Evolutionary conservation across 2,888 invertebrate species (phyloP).

Genomic region (Aplocera efformata): DNA sequence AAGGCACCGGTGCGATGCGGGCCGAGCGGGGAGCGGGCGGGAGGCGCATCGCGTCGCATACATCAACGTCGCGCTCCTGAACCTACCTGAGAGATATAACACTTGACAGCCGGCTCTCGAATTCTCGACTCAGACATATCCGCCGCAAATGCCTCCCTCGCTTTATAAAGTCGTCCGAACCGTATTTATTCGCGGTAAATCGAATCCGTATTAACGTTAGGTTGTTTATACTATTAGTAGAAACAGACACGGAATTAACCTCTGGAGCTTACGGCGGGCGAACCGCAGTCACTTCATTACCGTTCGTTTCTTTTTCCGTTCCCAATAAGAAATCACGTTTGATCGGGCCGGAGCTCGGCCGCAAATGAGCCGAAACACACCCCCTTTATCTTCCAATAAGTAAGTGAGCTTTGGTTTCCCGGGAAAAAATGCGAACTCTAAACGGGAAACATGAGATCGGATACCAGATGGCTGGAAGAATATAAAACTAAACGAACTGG

Average conservation of each 20-base stretch:
- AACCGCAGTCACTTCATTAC: conserved; percentile 54
- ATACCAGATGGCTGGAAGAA: conserved; percentile 69
- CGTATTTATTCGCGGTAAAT: conserved; percentile 28
- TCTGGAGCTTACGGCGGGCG: conserved; percentile 41
- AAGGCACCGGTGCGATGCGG: conserved; percentile 27
- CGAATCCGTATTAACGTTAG: conserved; percentile 28
- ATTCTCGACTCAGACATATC: conserved; percentile 29
- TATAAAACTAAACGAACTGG: conserved; percentile 70
- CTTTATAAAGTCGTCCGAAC: conserved; percentile 23
- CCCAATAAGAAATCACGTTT: conserved; percentile 73
- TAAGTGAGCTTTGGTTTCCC: conserved; percentile 62
- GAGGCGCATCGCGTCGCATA: conserved; percentile 46
- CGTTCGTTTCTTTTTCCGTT: conserved; percentile 53
- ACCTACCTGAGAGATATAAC: conserved; percentile 59
- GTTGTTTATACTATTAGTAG: conserved; percentile 48
- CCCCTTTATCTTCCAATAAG: conserved; percentile 74
- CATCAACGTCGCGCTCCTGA: conserved; percentile 69
- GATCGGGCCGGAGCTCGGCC: conserved; percentile 59
- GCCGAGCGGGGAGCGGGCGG: conserved; percentile 24
- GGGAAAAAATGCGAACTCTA: conserved; percentile 53
- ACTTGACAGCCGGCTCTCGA: conserved; percentile 49
- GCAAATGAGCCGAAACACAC: conserved; percentile 75
- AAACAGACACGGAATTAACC: conserved; percentile 50
- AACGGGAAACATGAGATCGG: conserved; percentile 50
- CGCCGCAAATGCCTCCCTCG: conserved; percentile 25